Base-by-base conservation (phyloP, 2,113 vertebrate genomes). In the Myrmecophaga tridactyla region DNA sequence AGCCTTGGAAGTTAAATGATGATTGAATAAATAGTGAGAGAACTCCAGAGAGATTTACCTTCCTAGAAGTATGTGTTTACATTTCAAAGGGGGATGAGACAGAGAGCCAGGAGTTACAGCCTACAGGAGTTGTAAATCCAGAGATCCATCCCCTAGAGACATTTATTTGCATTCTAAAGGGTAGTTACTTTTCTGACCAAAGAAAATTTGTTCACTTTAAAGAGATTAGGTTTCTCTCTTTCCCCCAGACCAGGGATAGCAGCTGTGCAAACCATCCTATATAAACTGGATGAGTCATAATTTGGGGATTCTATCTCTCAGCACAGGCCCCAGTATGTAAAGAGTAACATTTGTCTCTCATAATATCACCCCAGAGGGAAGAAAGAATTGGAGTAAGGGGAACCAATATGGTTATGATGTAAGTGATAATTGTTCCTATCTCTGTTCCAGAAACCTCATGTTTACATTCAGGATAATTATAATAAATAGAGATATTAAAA, bases 151-250 rank as follows among this genome's bases (percentile, higher is more conserved):
- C 56, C 67, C 73, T 73, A 41, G 21, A 95, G 65, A 86, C 23
- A 62, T 8, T 25, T 70, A 92, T 81, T 92, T 86, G 82, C 67
- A 88, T 81, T 88, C 86, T 63, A 78, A 96, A 60, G 53, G 31
- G 14, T 80, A 94, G 34, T 77, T 48, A 29, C 39, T 86, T 83
- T 34, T 36, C 51, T 29, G 65, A 72, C 31, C 41, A 23, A 53
- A 53, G 53, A 17, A 17, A 53, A 53, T 53, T 53, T 80, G 21
- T 84, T 75, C 67, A 78, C 46, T 83, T 60, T 96, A 62, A 20
- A 90, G 34, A 83, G 34, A 75, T 81, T 75, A 48, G 12, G 13
- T 85, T 91, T 90, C 73, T 73, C n/a, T 78, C n/a, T n/a, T 23
- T 88, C 51, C 89, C 46, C 73, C 56, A 31, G 15, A 7, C 70